Base-by-base conservation (phyloP, 2,797 vertebrate genomes). In the Loris lydekkerianus region DNA sequence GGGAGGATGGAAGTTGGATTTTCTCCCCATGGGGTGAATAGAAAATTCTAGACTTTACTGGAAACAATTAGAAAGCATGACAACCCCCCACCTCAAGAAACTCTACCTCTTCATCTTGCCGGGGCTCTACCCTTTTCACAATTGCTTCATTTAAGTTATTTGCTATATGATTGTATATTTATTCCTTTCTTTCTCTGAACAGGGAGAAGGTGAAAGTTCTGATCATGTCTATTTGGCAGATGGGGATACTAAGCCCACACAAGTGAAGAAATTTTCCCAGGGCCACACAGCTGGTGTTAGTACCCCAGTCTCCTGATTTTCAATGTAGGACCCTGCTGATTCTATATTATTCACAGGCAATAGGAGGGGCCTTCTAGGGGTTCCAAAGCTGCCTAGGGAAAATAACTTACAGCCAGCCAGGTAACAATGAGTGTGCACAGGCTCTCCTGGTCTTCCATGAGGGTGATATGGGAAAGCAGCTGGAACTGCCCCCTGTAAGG, bases 31-130 rank as follows among this genome's bases (percentile, higher is more conserved):
- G 37, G 34, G 29, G 3, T 73, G 14, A 31, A 87, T 53, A 96
- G 72, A 94, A 89, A 91, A 95, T 94, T 90, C 34, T 46, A 80
- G 46, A 61, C 53, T 78, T 92, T 94, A 73, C 14, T 69, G 37
- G 83, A 85, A 83, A 89, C 49, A 61, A 81, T 86, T 86, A 70
- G 63, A 94, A 96, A 95, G 40, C 34, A 86, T 65, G 46, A 63
- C 29, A 56, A 20, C 1, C 43, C 18, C 37, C 49, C 49, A 25
- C 75, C 23, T 61, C 75, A 43, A 8, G 46, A 92, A 91, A 53
- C 65, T 58, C 76, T 84, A 87, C 69, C 56, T 76, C 67, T 96
- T 94, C 14, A 49, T 83, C 46, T 67, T 81, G 23, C 65, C 31
- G 76, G 58, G 23, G 27, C 4, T 67, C 80, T 13, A 96, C 21